Percentiles rank a stretch among this genome's conserved stretches.
These are phyloP conservation scores for Rotaria magnacalcarata DNA, from an alignment of 2,888 invertebrate genomes.

Conservation along the genomic window DNA sequence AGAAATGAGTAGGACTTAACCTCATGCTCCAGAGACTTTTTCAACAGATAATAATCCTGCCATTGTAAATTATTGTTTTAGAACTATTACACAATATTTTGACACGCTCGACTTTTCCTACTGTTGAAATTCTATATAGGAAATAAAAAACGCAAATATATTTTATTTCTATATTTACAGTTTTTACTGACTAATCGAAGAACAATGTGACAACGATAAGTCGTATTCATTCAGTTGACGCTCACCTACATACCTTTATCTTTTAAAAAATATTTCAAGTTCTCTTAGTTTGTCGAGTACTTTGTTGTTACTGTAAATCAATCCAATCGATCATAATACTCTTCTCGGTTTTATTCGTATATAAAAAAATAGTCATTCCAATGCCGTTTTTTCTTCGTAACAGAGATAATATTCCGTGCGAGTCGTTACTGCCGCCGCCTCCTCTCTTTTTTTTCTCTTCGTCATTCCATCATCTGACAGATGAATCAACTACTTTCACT, in stretches of 20 bases:
- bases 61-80: neutral
- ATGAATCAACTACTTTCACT: neutral
- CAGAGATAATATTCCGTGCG: neutral
- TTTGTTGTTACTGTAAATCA: neutral
- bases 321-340: neutral
- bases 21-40: neutral
- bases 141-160: too few relatives aligned
- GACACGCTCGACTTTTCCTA: neutral
- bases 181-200: neutral
- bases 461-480: neutral
- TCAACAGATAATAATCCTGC: neutral
- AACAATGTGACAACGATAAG: neutral
- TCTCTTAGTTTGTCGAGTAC: neutral
- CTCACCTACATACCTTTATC: neutral
- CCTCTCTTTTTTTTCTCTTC: neutral
- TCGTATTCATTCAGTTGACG: too few relatives aligned
- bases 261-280: neutral
- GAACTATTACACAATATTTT: neutral
- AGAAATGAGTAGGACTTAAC: neutral
- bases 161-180: neutral
- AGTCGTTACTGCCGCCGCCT: neutral
- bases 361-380: constrained; percentile 3
- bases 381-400: constrained; percentile 7
- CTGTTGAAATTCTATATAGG: neutral
- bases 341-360: neutral